A percentile compares a stretch with the other conserved stretches of the same genome.
phyloP scores from a whole-genome alignment of 2,797 vertebrate genomes.

The Chrosomus eos region DNA sequence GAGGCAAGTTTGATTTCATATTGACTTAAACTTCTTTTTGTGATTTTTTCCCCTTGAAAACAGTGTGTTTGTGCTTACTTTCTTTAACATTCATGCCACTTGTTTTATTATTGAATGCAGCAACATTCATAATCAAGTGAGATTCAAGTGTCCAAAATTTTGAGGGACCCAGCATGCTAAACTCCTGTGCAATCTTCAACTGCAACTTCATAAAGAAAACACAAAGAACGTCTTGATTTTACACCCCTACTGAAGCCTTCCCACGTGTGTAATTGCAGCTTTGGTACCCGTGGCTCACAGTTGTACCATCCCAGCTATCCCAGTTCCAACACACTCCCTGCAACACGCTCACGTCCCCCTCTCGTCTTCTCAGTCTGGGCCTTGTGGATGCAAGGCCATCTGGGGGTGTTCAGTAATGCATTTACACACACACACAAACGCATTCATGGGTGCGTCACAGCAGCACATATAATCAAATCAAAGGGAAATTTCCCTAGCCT shows the following conservation, averaged over 20 bases:
- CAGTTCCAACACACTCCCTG: conserved; percentile 16
- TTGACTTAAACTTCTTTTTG: neutral
- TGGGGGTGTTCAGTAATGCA: conserved; percentile 61
- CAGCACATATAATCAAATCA: conserved; percentile 62
- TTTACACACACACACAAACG: conserved; percentile 50
- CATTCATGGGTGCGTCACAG: conserved; percentile 57
- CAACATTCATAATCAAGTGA: neutral
- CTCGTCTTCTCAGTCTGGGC: conserved; percentile 48
- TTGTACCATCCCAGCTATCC: conserved; percentile 49
- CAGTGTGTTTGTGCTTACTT: neutral
- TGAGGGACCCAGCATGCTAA: neutral
- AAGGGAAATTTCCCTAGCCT: conserved; percentile 56
- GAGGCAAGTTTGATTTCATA: neutral
- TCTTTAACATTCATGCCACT: neutral
- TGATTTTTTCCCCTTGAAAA: neutral
- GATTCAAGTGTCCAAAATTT: neutral
- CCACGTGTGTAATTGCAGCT: conserved; percentile 47
- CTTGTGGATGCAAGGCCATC: conserved; percentile 53
- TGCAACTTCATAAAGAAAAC: conserved; percentile 25
- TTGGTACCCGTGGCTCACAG: conserved; percentile 46
- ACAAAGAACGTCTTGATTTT: conserved; percentile 40
- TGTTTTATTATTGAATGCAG: neutral
- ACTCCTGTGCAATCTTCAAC: neutral
- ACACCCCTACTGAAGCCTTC: conserved; percentile 47
- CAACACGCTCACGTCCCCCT: conserved; percentile 26